phyloP scores from a whole-genome alignment of 2,797 vertebrate species.

The Acropternis orthonyx region DNA sequence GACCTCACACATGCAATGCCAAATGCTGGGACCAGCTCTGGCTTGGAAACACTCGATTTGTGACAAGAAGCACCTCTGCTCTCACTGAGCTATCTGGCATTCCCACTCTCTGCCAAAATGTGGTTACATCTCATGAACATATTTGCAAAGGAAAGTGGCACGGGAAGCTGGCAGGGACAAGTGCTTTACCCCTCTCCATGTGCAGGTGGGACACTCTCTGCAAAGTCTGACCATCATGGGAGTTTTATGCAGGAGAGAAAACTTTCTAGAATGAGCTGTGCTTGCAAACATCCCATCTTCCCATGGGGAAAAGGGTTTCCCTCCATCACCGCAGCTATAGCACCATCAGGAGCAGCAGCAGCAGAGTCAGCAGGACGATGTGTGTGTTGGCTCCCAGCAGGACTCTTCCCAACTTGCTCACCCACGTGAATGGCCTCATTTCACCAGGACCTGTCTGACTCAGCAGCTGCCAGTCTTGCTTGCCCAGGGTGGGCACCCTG shows the following conservation, averaged over 20 bases:
- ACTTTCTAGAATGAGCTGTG: neutral
- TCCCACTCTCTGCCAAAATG: neutral
- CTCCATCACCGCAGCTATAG: neutral
- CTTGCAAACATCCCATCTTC: neutral
- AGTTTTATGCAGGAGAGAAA: neutral
- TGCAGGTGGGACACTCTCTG: neutral
- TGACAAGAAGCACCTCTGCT: neutral
- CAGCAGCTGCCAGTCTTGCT: neutral
- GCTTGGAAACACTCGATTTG: neutral
- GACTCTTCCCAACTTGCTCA: neutral
- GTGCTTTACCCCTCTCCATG: accelerated
- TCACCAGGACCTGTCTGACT: neutral
- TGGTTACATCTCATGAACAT: neutral
- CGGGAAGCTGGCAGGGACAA: accelerated
- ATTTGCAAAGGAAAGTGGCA: neutral
- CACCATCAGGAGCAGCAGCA: neutral
- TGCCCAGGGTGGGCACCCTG: neutral
- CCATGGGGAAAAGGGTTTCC: neutral
- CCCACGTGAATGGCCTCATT: accelerated
- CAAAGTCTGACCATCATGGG: neutral
- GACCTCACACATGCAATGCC: accelerated
- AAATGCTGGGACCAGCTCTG: neutral
- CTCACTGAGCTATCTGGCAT: accelerated
- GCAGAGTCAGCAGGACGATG: neutral
- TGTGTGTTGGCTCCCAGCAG: neutral